Evolutionary conservation across 2,113 vertebrate genomes (phyloP), one percentile per base, ranked within the genome.

Genomic region (Paradisaea rubra): DNA sequence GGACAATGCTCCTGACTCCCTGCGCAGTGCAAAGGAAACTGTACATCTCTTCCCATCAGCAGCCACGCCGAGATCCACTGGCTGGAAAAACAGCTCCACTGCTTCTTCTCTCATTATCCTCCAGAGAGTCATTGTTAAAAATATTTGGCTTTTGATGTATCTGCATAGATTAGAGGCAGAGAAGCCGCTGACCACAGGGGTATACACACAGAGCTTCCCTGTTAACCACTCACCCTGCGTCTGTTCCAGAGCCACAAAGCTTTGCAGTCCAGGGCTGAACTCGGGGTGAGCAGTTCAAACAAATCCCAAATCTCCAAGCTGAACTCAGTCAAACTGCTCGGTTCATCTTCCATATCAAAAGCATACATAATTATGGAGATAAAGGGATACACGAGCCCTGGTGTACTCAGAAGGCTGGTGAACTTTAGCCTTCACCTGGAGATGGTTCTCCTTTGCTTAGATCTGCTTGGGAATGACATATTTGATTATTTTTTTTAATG

Each of bases 271-370:
- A 16, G 82, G 87, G 33, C 56, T 93, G 83, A 88, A 59, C 54
- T 42, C 5, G 2, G 33, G 82, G 82, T 70, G 13, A 94, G 52
- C 7, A 3, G 68, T 74, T 95, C 91, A 95, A 91, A 90, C 47
- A 84, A 92, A 91, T 81, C 86, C 76, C 91, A 91, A 13, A 74
- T 74, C 80, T 77, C 83, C 28, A 30, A 52, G 72, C 37, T 64
- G 86, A 81, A 35, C 35, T 84, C 68, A 50, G 92, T 69, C 57
- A 91, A 84, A 86, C 27, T n/a, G 52, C 61, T 86, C 0, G 0
- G 13, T 63, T 95, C 72, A 92, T 49, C 86, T 84, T 64, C 28
- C 14, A 11, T 74, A 86, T 88, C 79, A 94, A 86, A 95, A 73
- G 52, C 54, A 74, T 77, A 77, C 25, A 47, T 83, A 81, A 86